Evolutionary conservation across 2,797 vertebrate genomes (phyloP).

Genomic region (Pristis pectinata): DNA sequence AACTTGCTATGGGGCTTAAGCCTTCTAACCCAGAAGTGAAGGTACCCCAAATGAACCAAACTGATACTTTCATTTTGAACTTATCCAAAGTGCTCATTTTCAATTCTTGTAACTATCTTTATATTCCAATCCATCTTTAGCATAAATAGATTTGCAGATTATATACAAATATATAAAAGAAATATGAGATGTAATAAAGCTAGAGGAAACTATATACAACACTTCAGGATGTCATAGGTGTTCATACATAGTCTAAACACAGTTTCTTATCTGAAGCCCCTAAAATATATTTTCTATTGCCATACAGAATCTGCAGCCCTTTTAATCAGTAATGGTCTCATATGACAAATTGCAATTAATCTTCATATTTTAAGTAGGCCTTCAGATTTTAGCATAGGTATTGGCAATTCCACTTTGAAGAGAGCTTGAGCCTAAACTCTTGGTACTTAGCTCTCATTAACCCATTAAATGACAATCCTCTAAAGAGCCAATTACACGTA

Average conservation of each 20-base stretch:
- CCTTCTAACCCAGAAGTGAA: not conserved
- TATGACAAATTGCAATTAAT: slow-evolving; percentile 54
- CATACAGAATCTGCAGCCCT: slow-evolving; percentile 44
- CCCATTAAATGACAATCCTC: slow-evolving; percentile 43
- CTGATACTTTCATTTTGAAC: too few relatives aligned
- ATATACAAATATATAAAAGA: not conserved
- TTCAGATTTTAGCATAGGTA: slow-evolving; percentile 52
- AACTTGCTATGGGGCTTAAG: not conserved
- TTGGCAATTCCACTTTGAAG: slow-evolving; percentile 47
- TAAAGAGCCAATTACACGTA: slow-evolving; percentile 5
- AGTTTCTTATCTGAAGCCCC: slow-evolving; percentile 43
- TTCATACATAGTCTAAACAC: slow-evolving; percentile 46
- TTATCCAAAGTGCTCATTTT: too few relatives aligned
- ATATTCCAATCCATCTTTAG: not conserved
- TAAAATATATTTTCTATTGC: slow-evolving; percentile 48
- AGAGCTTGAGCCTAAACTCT: slow-evolving; percentile 40
- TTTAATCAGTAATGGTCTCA: slow-evolving; percentile 47
- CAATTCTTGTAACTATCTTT: not conserved
- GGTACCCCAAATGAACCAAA: not conserved
- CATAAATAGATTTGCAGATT: not conserved
- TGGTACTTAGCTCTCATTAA: slow-evolving; percentile 52
- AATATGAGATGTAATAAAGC: not conserved
- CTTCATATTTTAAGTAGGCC: slow-evolving; percentile 53
- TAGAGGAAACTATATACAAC: not conserved
- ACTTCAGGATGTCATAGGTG: slow-evolving; percentile 27